Percentiles rank a stretch among this genome's conserved stretches.
phyloP scores from a whole-genome alignment of 1,140 invertebrate genomes.

The Musca vetustissima region DNA sequence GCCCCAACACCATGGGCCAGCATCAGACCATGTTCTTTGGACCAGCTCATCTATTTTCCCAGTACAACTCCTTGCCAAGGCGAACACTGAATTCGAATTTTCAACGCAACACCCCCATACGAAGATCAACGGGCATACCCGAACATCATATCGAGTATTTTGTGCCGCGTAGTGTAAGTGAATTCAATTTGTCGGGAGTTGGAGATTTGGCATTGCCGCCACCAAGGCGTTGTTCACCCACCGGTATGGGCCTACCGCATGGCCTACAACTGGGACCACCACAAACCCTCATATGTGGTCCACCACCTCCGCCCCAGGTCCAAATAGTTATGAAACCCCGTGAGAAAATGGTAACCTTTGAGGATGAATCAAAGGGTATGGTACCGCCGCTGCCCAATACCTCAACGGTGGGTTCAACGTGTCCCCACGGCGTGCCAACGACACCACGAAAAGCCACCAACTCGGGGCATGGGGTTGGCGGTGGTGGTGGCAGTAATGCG shows the following conservation, averaged over 20 bases:
- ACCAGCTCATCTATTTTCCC: slow-evolving; percentile 44
- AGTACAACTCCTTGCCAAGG: slow-evolving; percentile 52
- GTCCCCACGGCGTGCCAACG: slow-evolving; percentile 52
- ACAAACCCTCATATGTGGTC: slow-evolving; percentile 43
- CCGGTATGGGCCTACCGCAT: slow-evolving; percentile 45
- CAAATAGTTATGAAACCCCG: slow-evolving; percentile 58
- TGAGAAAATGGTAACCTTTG: slow-evolving; percentile 81
- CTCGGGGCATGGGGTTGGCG: background rate
- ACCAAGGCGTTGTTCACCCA: slow-evolving; percentile 51
- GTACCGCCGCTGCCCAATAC: background rate
- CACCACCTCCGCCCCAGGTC: slow-evolving; percentile 40
- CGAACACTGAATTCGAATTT: slow-evolving; percentile 54
- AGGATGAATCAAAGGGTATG: slow-evolving; percentile 64
- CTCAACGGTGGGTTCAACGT: slow-evolving; percentile 32
- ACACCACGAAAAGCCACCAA: slow-evolving; percentile 55
- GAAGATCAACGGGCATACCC: slow-evolving; percentile 64
- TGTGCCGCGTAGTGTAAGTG: slow-evolving; percentile 77
- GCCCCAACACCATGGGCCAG: slow-evolving; percentile 40
- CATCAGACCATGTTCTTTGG: slow-evolving; percentile 55
- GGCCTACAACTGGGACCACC: slow-evolving; percentile 46
- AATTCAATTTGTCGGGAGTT: slow-evolving; percentile 72
- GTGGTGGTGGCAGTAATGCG: slow-evolving; percentile 42
- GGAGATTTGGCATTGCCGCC: slow-evolving; percentile 61
- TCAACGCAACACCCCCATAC: slow-evolving; percentile 65
- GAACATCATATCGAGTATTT: slow-evolving; percentile 76